Percentiles rank a stretch among this genome's conserved stretches.
phyloP scores from a whole-genome alignment of 2,888 invertebrate genomes.

The Drosophila longiperda region DNA sequence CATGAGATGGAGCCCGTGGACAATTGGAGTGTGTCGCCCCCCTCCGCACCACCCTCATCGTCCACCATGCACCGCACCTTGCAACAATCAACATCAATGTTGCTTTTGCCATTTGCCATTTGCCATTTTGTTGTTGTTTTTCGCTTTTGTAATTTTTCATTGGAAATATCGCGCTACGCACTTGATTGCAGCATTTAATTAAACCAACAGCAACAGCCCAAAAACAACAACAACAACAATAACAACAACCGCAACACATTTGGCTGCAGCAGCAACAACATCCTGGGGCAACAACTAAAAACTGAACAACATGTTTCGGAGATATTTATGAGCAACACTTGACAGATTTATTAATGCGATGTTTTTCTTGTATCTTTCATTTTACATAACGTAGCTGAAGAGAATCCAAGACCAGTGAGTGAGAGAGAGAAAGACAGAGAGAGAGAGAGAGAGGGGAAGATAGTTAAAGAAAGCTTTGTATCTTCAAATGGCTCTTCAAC shows the following conservation, averaged over 20 bases:
- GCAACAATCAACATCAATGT: conserved; percentile 12
- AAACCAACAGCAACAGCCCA: conserved; percentile 70
- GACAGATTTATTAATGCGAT: conserved; percentile 79
- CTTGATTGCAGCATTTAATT: conserved; percentile 81
- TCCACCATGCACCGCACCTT: not conserved
- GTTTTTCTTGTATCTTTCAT: conserved; percentile 39
- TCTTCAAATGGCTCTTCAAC: not conserved
- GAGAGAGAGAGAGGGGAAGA: not conserved
- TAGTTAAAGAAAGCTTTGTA: not conserved
- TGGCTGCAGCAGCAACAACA: conserved; percentile 47
- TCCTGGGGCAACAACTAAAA: conserved; percentile 71
- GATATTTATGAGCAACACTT: conserved; percentile 82
- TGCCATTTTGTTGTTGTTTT: conserved; percentile 24
- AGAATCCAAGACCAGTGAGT: conserved; percentile 2
- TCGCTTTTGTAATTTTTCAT: conserved; percentile 73
- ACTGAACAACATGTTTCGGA: conserved; percentile 74
- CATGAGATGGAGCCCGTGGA: conserved; percentile 66
- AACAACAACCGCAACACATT: conserved; percentile 44
- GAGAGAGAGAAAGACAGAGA: not conserved
- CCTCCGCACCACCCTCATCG: not conserved
- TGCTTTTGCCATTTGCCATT: conserved; percentile 63
- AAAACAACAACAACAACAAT: conserved; percentile 49
- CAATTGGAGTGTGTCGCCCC: conserved; percentile 53
- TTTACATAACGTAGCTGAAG: conserved; percentile 31
- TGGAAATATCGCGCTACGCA: conserved; percentile 81